A percentile compares a stretch with the other conserved stretches of the same genome.
phyloP scores from a whole-genome alignment of 2,888 invertebrate species.

The Tetheella fluctuosa region DNA sequence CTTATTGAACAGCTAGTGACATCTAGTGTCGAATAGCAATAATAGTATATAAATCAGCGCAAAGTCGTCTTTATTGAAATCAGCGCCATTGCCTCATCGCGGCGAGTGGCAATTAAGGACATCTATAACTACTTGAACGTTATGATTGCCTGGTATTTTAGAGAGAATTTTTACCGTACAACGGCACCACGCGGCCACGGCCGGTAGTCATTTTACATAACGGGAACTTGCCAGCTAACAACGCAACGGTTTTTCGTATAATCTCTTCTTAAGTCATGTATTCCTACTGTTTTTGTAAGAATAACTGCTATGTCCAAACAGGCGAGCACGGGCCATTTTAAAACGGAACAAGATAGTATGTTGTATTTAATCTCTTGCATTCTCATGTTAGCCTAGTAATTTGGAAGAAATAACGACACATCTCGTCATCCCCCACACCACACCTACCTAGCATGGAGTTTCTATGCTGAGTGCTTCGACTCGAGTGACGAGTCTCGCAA shows the following conservation, averaged over 20 bases:
- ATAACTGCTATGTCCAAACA: constrained; percentile 36
- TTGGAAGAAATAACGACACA: neutral
- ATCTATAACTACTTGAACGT: neutral
- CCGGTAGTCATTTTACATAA: neutral
- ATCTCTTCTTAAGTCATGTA: constrained; percentile 17
- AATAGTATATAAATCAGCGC: neutral
- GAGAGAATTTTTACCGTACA: constrained; percentile 20
- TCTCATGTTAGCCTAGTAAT: neutral
- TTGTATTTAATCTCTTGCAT: neutral
- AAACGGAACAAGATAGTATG: neutral
- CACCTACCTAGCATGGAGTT: neutral
- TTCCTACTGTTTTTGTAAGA: constrained; percentile 36
- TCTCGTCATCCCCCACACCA: neutral
- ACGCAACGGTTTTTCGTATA: constrained; percentile 1
- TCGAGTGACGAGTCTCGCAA: too few relatives aligned
- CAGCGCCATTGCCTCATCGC: neutral
- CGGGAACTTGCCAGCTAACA: neutral
- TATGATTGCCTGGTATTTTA: constrained; percentile 26
- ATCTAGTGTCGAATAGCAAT: constrained; percentile 6
- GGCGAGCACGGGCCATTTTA: neutral
- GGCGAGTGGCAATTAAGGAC: neutral
- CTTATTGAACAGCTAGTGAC: neutral
- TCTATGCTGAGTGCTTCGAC: neutral
- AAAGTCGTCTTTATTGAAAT: neutral
- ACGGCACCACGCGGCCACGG: constrained; percentile 16